Conservation (phyloP, 2,888 invertebrate genomes). For the Caenorhabditis sinica region DNA sequence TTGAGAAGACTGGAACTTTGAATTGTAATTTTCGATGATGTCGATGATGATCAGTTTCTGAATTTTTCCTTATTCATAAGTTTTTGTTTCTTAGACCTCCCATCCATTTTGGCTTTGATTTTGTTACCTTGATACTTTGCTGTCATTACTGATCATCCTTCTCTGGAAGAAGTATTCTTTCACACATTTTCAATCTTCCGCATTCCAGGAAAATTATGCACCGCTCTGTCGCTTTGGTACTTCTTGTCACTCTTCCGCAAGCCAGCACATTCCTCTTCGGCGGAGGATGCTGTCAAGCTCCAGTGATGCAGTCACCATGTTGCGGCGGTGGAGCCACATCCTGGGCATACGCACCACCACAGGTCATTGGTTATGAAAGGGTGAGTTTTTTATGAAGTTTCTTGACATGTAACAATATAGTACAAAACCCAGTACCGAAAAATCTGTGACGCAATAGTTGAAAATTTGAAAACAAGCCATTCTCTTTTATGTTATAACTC, state of each 20-base stretch:
- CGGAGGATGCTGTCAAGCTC: conserved; percentile 55
- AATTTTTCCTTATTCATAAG: neutral
- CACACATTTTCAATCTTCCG: neutral
- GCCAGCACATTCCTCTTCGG: conserved; percentile 48
- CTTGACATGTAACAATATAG: too few species aligned
- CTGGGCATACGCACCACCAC: conserved; percentile 59
- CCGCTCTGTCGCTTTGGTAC: conserved; percentile 41
- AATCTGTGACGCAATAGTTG: neutral
- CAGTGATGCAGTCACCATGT: conserved; percentile 31
- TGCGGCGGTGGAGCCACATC: conserved; percentile 54
- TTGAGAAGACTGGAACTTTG: conserved; percentile 37
- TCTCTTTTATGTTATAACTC: too few species aligned
- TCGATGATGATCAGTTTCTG: conserved; percentile 15
- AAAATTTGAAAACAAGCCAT: too few species aligned
- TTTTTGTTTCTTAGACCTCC: conserved; percentile 18
- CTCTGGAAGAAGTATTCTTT: neutral
- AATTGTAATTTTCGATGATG: neutral
- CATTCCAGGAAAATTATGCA: too few species aligned
- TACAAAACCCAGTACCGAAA: too few species aligned
- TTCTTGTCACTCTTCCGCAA: conserved; percentile 45
- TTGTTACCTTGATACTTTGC: neutral
- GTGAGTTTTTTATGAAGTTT: conserved; percentile 12
- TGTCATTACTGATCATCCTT: neutral
- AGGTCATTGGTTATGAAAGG: conserved; percentile 56
- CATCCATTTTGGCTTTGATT: conserved; percentile 3